Base-by-base conservation (phyloP, 2,797 vertebrate species). In the Melanotaenia boesemani region DNA sequence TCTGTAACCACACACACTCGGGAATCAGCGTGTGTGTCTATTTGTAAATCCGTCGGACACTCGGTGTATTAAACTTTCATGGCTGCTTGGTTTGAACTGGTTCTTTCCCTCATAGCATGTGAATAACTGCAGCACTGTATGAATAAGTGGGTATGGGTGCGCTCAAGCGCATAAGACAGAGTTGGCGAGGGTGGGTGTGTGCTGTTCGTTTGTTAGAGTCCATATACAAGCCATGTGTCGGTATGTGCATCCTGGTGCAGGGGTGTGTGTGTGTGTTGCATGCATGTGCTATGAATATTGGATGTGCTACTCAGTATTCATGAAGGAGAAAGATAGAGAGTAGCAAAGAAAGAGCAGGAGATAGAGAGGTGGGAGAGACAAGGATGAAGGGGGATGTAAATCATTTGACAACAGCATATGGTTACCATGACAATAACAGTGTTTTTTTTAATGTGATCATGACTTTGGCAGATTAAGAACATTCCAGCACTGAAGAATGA, bases 21-120 rank as follows among this genome's bases (percentile, higher is more conserved):
- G 16, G 6, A 24, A 67, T 64, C 34, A 1, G 28, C 28, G 28
- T 66, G 55, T 37, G 52, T 56, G 66, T 70, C 0, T 84, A 74
- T 86, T 55, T 85, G 77, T 72, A 86, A 86, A 81, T 77, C 81
- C 37, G 2, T 70, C 4, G 79, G 88, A 86, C 75, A 81, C 66
- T 63, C 41, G 9, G 41, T 66, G 50, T 81, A 88, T 91, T 91
- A 88, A 92, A 91, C 67, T 89, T 92, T 93, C 86, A 92, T 83
- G 80, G 84, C 26, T 0, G 68, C 84, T 88, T 80, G 79, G 79
- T 90, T 87, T 72, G 74, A 84, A 84, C 77, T 56, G 66, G 66
- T 74, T 84, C 70, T 77, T 76, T 77, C 72, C 70, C 58, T 77
- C 6, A 16, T 81, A 77, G 80, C 74, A 75, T 86, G 82, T 87